These are phyloP conservation scores for Scolopax bukidnonensis DNA, from an alignment of 2,797 vertebrate genomes.

Conservation along the genomic window DNA sequence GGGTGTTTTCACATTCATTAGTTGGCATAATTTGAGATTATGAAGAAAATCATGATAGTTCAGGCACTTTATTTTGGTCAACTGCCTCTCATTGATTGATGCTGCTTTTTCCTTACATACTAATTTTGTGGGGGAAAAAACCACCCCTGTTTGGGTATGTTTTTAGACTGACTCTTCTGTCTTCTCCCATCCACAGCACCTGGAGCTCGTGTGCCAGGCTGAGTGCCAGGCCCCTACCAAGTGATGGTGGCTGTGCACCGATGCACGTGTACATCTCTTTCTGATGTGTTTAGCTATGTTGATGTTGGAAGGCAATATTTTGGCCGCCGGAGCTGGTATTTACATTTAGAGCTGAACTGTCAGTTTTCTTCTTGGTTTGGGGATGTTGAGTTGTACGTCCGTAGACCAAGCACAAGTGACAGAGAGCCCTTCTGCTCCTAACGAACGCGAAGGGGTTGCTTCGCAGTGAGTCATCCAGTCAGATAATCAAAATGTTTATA, in stretches of 20 bases:
- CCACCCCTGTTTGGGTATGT: background rate
- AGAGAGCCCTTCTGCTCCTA: background rate
- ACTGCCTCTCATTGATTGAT: background rate
- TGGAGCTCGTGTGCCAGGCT: background rate
- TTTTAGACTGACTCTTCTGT: background rate
- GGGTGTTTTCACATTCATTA: constrained; percentile 19
- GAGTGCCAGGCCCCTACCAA: background rate
- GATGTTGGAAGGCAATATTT: background rate
- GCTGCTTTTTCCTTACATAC: background rate
- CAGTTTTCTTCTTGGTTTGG: background rate
- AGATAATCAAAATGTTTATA: constrained; percentile 21
- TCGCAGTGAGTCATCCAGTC: background rate
- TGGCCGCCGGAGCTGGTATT: background rate
- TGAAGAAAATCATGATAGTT: background rate
- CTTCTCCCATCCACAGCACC: background rate
- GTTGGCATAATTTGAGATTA: background rate
- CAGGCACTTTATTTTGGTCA: background rate
- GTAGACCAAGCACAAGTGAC: rapidly evolving
- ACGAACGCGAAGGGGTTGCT: rapidly evolving
- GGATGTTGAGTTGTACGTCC: background rate
- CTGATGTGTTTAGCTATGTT: background rate
- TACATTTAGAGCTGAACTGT: background rate
- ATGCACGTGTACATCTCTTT: background rate
- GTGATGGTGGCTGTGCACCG: background rate
- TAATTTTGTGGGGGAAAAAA: background rate